phyloP scores from a whole-genome alignment of 2,797 vertebrate species.

The Enteromius thamalakanensis region DNA sequence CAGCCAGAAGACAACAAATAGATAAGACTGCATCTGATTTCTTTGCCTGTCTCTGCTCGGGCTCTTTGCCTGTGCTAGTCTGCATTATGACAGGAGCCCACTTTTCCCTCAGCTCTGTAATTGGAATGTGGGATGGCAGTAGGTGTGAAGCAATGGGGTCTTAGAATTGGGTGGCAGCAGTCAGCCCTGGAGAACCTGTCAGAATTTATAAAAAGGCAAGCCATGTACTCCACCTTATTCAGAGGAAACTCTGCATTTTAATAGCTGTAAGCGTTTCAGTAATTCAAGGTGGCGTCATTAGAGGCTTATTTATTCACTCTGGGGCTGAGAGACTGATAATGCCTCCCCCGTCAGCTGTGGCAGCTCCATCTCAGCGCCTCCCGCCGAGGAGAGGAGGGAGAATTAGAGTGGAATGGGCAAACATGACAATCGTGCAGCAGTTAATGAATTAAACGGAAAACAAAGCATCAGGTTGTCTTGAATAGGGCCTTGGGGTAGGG shows the following conservation, averaged over 20 bases:
- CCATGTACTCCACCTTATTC: conserved; percentile 61
- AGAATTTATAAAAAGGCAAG: conserved; percentile 67
- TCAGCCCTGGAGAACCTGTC: conserved; percentile 71
- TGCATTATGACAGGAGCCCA: conserved; percentile 67
- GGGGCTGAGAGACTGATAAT: conserved; percentile 67
- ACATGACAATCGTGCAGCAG: conserved; percentile 73
- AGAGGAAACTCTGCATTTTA: conserved; percentile 70
- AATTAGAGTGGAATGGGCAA: conserved; percentile 75
- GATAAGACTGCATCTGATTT: conserved; percentile 39
- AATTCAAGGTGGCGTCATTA: conserved; percentile 80
- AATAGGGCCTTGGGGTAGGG: conserved; percentile 48
- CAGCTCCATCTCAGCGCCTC: conserved; percentile 68
- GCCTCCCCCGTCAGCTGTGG: conserved; percentile 70
- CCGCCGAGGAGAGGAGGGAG: conserved; percentile 68
- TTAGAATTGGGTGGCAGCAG: conserved; percentile 73
- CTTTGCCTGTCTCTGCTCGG: conserved; percentile 47
- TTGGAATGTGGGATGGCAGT: conserved; percentile 75
- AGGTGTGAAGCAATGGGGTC: conserved; percentile 76
- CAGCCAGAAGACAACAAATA: conserved; percentile 34
- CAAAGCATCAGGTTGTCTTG: conserved; percentile 64
- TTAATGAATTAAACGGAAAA: conserved; percentile 72
- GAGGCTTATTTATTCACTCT: conserved; percentile 76
- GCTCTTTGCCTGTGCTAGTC: conserved; percentile 34
- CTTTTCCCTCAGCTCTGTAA: conserved; percentile 70
- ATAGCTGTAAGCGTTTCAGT: conserved; percentile 76